Percentiles rank a stretch among this genome's conserved stretches.
Evolutionary conservation across 2,113 vertebrate species (phyloP).

Genomic region (Chaetorhynchus papuensis): DNA sequence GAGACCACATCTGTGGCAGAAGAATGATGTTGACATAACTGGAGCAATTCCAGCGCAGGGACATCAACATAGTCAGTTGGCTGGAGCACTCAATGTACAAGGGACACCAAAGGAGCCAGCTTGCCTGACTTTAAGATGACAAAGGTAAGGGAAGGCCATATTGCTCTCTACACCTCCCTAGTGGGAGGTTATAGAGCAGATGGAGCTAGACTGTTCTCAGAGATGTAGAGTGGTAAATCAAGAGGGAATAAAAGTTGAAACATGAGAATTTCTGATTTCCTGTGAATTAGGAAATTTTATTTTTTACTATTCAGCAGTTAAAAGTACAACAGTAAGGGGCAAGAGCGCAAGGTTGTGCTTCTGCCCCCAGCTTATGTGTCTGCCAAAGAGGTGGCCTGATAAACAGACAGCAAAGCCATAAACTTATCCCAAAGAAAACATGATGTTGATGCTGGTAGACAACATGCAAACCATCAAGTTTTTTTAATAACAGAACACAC

Average conservation of each 20-base stretch:
- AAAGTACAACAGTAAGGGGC: background rate
- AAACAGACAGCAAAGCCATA: background rate
- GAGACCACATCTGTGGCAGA: background rate
- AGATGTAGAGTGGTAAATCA: background rate
- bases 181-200: background rate
- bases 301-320: background rate
- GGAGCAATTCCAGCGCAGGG: background rate
- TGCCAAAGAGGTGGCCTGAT: background rate
- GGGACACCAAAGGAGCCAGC: background rate
- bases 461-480: background rate
- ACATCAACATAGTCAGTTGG: background rate
- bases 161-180: background rate
- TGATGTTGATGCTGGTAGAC: background rate
- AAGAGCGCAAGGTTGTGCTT: background rate
- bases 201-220: background rate
- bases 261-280: background rate
- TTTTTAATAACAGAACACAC: background rate
- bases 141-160: background rate
- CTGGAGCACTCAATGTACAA: background rate
- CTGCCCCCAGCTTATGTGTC: background rate
- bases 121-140: background rate
- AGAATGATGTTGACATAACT: background rate
- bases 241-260: background rate
- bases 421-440: background rate
- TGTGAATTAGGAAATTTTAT: background rate